Conservation (phyloP, 2,888 invertebrate genomes). For the Microchrysa polita region DNA sequence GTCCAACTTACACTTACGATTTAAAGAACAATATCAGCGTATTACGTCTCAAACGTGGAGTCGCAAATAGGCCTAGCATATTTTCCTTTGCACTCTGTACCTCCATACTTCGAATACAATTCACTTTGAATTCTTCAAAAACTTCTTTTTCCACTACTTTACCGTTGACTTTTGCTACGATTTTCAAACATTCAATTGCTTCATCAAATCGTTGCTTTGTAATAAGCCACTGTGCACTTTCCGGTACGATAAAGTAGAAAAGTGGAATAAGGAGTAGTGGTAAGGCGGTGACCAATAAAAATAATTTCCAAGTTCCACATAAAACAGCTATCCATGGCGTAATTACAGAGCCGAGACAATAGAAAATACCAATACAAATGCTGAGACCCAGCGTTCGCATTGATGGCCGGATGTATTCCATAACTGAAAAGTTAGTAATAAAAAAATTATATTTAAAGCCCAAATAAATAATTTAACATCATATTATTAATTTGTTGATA, state of each 20-base stretch:
- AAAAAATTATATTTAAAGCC: too few species aligned
- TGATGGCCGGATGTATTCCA: constrained; percentile 68
- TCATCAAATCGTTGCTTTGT: constrained; percentile 66
- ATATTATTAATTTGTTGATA: too few species aligned
- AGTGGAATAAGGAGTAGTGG: constrained; percentile 65
- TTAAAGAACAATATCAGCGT: constrained; percentile 66
- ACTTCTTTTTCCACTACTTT: constrained; percentile 61
- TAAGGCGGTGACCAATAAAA: constrained; percentile 66
- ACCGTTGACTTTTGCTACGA: constrained; percentile 67
- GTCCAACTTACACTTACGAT: constrained; percentile 63
- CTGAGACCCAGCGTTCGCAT: constrained; percentile 68
- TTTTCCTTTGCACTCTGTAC: constrained; percentile 56
- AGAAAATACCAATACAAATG: constrained; percentile 69
- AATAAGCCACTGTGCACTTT: constrained; percentile 71
- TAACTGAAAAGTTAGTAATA: constrained; percentile 60
- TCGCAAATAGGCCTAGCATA: constrained; percentile 66
- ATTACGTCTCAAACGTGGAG: constrained; percentile 64
- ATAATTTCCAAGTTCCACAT: constrained; percentile 66
- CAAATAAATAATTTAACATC: too few species aligned
- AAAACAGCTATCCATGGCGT: constrained; percentile 67
- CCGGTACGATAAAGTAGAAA: constrained; percentile 68
- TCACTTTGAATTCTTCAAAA: constrained; percentile 56
- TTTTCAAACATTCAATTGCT: constrained; percentile 66
- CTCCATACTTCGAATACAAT: constrained; percentile 56
- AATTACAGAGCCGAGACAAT: constrained; percentile 67